Evolutionary conservation across 2,113 vertebrate genomes (phyloP).

Genomic region (Marcusenius ussheri): DNA sequence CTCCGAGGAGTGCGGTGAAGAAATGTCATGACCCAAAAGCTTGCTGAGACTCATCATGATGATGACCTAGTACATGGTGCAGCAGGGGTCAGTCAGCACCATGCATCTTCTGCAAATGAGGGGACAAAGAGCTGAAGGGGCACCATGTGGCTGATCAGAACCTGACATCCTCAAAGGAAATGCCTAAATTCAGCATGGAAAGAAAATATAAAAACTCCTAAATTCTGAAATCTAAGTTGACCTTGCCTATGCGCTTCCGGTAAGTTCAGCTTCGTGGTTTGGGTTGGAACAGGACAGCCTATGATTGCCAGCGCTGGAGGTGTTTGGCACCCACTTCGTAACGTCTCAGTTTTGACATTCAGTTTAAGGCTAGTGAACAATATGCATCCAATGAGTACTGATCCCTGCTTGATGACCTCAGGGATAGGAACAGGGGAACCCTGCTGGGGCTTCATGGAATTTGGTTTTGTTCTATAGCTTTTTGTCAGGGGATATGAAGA

Average conservation of each 20-base stretch:
- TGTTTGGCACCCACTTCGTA: neutral
- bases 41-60: neutral
- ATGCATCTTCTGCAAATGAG: neutral
- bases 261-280: neutral
- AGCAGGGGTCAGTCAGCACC: neutral
- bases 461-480: neutral
- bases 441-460: neutral
- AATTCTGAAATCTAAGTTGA: neutral
- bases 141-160: neutral
- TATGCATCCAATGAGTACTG: neutral
- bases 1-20: neutral
- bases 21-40: neutral
- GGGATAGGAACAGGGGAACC: neutral
- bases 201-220: neutral
- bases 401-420: neutral
- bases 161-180: neutral
- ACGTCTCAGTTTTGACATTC: neutral
- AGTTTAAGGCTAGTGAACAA: neutral
- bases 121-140: neutral
- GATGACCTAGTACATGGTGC: neutral
- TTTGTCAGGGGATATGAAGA: neutral
- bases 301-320: neutral
- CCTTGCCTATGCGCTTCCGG: neutral
- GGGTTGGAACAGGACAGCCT: neutral
- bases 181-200: neutral